Evolutionary conservation across 64 coral and sea anemone genomes (phyloP), one percentile per base, ranked within the genome.

Genomic region (Stichodactyla helianthus): DNA sequence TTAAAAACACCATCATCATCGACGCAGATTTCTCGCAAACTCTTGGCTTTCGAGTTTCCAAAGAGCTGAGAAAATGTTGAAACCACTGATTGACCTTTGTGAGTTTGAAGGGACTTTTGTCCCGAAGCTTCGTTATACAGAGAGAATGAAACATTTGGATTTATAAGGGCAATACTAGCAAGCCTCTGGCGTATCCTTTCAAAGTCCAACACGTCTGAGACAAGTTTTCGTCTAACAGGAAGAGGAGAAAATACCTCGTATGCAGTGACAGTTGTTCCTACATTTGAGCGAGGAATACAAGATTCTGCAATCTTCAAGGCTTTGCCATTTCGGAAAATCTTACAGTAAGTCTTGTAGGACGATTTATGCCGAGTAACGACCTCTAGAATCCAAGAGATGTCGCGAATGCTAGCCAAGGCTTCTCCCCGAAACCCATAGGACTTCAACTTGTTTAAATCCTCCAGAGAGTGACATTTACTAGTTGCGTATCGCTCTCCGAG

Each of bases 41-140:
- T 79, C 82, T 95, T 99, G 22, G 93, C 90, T 81, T 92, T 95
- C 50, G 59, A 79, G 71, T 82, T 95, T 68, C 97, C 97, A 93
- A 91, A 99, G 55, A 99, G 54, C 85, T 99, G 97, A n/a, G 93
- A 88, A 55, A 99, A 95, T 4, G 90, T 86, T 13, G 93, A 99
- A 8, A 83, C 54, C n/a, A 86, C 26, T 11, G 97, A 99, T 22
- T 92, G 91, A 63, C 90, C 90, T 58, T 71, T 89, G 54, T 84
- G 91, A 5, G 93, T 95, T 82, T 95, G 89, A 23, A 99, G 57
- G n/a, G 88, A 86, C 55, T 90, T 95, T 62, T 63, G 31, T 26
- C 91, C 87, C 35, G 83, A 90, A 28, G 83, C 86, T 80, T 95
- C 93, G 51, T 99, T 99, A 56, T 86, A 90, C 77, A 99, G 79